Base-by-base conservation (phyloP, 2,888 invertebrate species). In the Folsomia candida region DNA sequence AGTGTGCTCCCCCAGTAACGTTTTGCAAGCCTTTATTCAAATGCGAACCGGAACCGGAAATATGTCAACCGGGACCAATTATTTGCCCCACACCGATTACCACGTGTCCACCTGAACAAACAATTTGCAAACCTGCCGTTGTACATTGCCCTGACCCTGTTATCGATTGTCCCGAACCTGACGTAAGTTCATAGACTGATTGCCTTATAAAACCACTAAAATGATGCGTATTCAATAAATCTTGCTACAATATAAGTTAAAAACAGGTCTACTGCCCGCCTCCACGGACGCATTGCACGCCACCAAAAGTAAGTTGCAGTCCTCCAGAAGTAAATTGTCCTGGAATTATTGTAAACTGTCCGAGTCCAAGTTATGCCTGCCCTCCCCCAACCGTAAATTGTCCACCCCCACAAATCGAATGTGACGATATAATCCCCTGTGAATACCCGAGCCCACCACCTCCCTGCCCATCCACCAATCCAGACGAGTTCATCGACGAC, bases 1-100 rank as follows among this genome's bases (percentile, higher is more conserved):
- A 60, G 29, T 73, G 73, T 54, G 68, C 69, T 24, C 68, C 68
- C 20, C 67, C 73, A 29, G 67, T 25, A 27, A 74, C 74, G 11
- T 29, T 59, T 18, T 74, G 74, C 25, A 57, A 74, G 20, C 67
- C 68, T 14, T 14, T 27, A 22, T 57, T 25, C 22, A 66, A 59
- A 14, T 74, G 74, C 62, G 64, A 63, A 18, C 61, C 64, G 0
- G 64, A 64, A 2, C 71, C 71, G 1, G 71, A 65, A 51, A 67
- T 71, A 64, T 37, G 64, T 29, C 37, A 11, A 20, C 60, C 51
- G 2, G 57, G 64, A n/a, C 64, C 74, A 14, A 74, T 74, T 25
- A 69, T 74, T 25, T 74, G 74, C 25, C 74, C 74, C n/a, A 60
- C 71, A 2, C 74, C 74, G 26, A 27, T 74, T 1, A 70, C 62